Conservation (phyloP, 1,140 invertebrate species). For the Coelopa frigida region DNA sequence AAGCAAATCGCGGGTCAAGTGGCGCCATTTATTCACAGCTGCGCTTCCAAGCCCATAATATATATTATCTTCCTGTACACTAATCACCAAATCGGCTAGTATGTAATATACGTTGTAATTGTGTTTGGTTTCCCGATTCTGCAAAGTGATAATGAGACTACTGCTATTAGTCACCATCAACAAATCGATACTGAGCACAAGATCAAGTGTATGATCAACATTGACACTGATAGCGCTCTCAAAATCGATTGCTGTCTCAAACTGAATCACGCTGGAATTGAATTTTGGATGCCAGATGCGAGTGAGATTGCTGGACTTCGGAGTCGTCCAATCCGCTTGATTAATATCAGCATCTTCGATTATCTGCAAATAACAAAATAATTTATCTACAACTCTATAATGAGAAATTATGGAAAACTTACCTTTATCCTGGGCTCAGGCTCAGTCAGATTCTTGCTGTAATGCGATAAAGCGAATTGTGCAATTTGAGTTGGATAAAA, state of each 20-base stretch:
- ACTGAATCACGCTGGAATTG: conserved; percentile 58
- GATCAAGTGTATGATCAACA: conserved; percentile 65
- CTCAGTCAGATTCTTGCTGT: conserved; percentile 87
- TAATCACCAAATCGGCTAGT: conserved; percentile 63
- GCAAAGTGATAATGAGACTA: conserved; percentile 68
- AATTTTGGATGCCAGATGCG: conserved; percentile 53
- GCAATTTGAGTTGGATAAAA: conserved; percentile 98
- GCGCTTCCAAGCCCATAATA: conserved; percentile 78
- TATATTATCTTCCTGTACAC: conserved; percentile 67
- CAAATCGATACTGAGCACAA: conserved; percentile 71
- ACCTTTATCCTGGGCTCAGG: conserved; percentile 59
- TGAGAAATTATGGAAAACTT: conserved; percentile 12
- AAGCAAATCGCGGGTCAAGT: conserved; percentile 78
- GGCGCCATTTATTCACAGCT: conserved; percentile 61
- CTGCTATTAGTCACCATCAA: conserved; percentile 69
- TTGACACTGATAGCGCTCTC: conserved; percentile 59
- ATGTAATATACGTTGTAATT: conserved; percentile 78
- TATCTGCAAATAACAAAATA: conserved; percentile 23
- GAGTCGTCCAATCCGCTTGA: conserved; percentile 58
- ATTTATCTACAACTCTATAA: neutral
- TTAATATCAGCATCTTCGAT: conserved; percentile 69
- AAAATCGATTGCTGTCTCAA: conserved; percentile 61
- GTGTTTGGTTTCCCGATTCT: conserved; percentile 70
- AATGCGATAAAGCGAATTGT: conserved; percentile 95
- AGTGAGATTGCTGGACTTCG: conserved; percentile 55